Percentiles rank a stretch among this genome's conserved stretches.
Conservation (phyloP, 2,797 vertebrate genomes). For the Platalea minor region DNA sequence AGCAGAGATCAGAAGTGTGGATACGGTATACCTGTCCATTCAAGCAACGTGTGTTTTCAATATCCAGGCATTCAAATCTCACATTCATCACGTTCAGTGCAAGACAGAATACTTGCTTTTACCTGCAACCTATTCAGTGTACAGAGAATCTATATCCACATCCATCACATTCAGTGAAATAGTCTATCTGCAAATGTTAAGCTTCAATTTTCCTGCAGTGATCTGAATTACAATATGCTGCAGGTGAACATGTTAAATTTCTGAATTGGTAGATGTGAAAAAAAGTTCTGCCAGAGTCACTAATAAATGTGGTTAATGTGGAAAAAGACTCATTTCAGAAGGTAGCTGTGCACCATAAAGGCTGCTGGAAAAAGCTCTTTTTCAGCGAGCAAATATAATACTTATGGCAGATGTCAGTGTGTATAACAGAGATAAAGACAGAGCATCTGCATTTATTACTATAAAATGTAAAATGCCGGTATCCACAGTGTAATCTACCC, state of each 20-base stretch:
- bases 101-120: slow-evolving; percentile 43
- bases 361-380: neutral
- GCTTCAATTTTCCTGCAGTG: slow-evolving; percentile 34
- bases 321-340: slow-evolving; percentile 1
- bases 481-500: neutral
- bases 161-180: slow-evolving; percentile 51
- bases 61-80: slow-evolving; percentile 6
- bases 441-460: slow-evolving; percentile 31
- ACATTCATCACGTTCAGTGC: slow-evolving; percentile 35
- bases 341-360: neutral
- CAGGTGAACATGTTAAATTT: slow-evolving; percentile 24
- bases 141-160: slow-evolving; percentile 29
- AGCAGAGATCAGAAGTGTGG: neutral
- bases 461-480: neutral
- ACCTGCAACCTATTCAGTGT: slow-evolving; percentile 9
- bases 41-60: neutral
- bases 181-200: slow-evolving; percentile 37
- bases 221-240: slow-evolving; percentile 18
- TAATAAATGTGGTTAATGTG: slow-evolving; percentile 21
- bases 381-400: neutral
- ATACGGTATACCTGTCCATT: neutral
- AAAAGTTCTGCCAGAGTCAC: slow-evolving; percentile 20
- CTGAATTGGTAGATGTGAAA: neutral
- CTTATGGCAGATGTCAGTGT: neutral
- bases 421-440: neutral